Base-by-base conservation (phyloP, 2,797 vertebrate genomes). In the Urosaurus nigricauda region DNA sequence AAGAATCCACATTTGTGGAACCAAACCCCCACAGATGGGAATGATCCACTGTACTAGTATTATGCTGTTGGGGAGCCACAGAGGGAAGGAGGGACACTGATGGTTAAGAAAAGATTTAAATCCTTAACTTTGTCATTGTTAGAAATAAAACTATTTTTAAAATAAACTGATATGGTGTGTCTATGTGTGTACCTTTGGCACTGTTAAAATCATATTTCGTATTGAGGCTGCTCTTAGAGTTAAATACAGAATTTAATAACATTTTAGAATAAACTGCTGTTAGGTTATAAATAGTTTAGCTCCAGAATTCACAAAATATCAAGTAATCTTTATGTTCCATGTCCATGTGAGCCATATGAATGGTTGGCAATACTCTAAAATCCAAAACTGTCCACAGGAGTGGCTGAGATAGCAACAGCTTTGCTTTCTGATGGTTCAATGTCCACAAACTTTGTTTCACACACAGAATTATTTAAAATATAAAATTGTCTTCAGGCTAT, bases 81-180 rank as follows among this genome's bases (percentile, higher is more conserved):
- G 26, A 21, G 58, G 14, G 26, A 60, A 32, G 24, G 60, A 29
- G 29, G 21, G 65, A 68, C 32, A 32, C 65, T 68, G 65, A 11
- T 32, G 32, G 29, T 32, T 51, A 40, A 24, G n/a, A 40, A 75
- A 37, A 75, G 32, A 58, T 75, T 83, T 35, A 24, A 12, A 75
- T 32, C 40, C 26, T 43, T 16, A 16, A 70, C 70, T 84, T 78
- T 40, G n/a, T 37, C 17, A 32, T 19, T 51, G 26, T 73, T 58
- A 56, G 26, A 81, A 82, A 75, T 82, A 82, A 82, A 82, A 63
- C 43, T 43, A 53, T 43, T 78, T 63, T 37, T 7, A 83, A 43
- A 40, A 35, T 63, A n/a, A 51, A 51, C 1, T 47, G 0, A 14
- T 77, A 6, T 35, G 3, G 1, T 83, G 37, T 58, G 26, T 47